Evolutionary conservation across 1,140 invertebrate species (phyloP).

Genomic region (Drosophila ogumai): DNA sequence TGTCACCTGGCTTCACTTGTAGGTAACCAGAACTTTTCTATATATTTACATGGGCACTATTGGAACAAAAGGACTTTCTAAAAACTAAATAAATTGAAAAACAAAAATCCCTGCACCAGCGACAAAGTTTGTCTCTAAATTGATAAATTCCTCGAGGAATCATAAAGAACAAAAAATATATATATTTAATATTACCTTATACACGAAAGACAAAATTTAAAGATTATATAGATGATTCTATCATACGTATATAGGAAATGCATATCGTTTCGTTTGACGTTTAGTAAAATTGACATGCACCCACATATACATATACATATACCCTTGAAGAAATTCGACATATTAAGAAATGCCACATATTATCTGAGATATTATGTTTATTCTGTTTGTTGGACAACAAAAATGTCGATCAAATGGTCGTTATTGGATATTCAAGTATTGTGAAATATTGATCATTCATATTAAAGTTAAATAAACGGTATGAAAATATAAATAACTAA

Average conservation of each 20-base stretch:
- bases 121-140: slow-evolving; percentile 32
- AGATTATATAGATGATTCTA: slow-evolving; percentile 7
- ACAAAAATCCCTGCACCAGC: slow-evolving; percentile 6
- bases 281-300: slow-evolving; percentile 68
- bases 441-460: slow-evolving; percentile 60
- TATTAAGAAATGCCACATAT: slow-evolving; percentile 43
- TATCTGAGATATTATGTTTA: slow-evolving; percentile 65
- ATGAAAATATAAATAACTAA: slow-evolving; percentile 22
- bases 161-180: slow-evolving; percentile 11
- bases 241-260: slow-evolving; percentile 42
- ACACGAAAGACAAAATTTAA: slow-evolving; percentile 2
- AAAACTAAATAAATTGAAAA: neutral
- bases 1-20: slow-evolving; percentile 30
- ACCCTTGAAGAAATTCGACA: slow-evolving; percentile 10
- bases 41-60: slow-evolving; percentile 53
- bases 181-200: slow-evolving; percentile 33
- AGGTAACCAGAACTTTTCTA: slow-evolving; percentile 36
- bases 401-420: slow-evolving; percentile 23
- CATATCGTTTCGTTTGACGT: slow-evolving; percentile 77
- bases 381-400: slow-evolving; percentile 39
- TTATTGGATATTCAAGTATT: slow-evolving; percentile 47
- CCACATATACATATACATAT: slow-evolving; percentile 21
- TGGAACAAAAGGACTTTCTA: slow-evolving; percentile 35
- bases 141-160: slow-evolving; percentile 15
- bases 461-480: slow-evolving; percentile 68